Base-by-base conservation (phyloP, 2,113 vertebrate species). In the Erinaceus europaeus region DNA sequence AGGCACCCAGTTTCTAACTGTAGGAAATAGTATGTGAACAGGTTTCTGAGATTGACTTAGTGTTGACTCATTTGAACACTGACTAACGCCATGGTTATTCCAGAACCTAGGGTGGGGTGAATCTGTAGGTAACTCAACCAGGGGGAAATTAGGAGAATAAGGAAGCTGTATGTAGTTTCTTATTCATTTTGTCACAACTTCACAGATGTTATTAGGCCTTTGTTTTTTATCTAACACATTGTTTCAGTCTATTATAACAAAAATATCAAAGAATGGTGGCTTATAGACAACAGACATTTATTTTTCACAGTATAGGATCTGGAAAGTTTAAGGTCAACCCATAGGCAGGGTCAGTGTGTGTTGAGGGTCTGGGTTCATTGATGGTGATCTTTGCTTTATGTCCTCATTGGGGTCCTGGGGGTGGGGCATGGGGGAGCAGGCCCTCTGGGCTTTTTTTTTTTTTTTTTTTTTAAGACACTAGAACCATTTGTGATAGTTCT, bases 51-150 rank as follows among this genome's bases (percentile, higher is more conserved):
- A 29, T 29, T 89, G 71, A 74, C 67, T 76, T 78, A 48, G 32
- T 62, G 53, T 38, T 89, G 79, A 92, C 74, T 94, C 90, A 95
- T 68, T 53, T 68, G 48, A 61, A 38, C 15, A 3, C 34, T 92
- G 87, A 94, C 64, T 85, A 78, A 93, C 53, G 67, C 36, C 23
- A 0, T 4, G 44, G 29, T 40, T 89, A 81, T 68, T 50, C 40
- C 42, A 20, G 64, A 67, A 59, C 52, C 11, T 27, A 2, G 38
- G 79, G 91, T 53, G 87, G 78, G 69, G 77, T 36, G 44, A 65
- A 61, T 34, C 57, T 86, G 52, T 32, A 57, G 34, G 34, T 64
- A 55, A 27, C 18, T 42, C 46, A 64, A 50, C 72, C 42, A 25
- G 38, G 76, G 76, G n/a, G 73, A n/a, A 84, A 67, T 32, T n/a